Percentiles rank a stretch among this genome's conserved stretches.
Conservation (phyloP, 2,888 invertebrate genomes). For the Conistra vaccinii region DNA sequence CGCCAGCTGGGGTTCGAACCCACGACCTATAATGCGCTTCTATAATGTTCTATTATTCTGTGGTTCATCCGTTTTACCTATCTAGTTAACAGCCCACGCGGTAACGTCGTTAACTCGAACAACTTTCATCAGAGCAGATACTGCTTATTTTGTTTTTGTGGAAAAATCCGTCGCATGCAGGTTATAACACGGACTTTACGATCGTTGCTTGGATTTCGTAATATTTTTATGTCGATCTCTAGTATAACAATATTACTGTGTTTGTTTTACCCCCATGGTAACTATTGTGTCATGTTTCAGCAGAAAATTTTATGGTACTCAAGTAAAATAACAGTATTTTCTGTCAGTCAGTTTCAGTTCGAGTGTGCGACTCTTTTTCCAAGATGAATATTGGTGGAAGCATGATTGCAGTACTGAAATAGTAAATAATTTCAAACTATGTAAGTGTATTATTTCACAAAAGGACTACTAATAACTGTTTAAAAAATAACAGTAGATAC, state of each 20-base stretch:
- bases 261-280: background rate
- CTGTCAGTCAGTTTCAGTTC: background rate
- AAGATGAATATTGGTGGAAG: background rate
- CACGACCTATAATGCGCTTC: too few relatives aligned
- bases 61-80: background rate
- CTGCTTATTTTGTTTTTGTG: conserved; percentile 46
- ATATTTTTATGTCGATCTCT: conserved; percentile 33
- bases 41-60: conserved; percentile 9
- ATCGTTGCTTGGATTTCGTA: conserved; percentile 32
- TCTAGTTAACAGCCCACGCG: conserved; percentile 37
- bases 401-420: too few relatives aligned
- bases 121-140: conserved; percentile 46
- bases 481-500: too few relatives aligned
- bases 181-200: conserved; percentile 37
- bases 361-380: background rate
- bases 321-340: background rate
- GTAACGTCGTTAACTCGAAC: conserved; percentile 35
- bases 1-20: too few relatives aligned
- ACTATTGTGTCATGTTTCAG: background rate
- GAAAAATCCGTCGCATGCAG: conserved; percentile 45
- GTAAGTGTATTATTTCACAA: background rate
- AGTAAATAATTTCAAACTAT: background rate
- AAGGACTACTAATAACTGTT: background rate
- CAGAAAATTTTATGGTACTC: background rate
- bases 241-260: background rate